phyloP scores from a whole-genome alignment of 92 coral and sea anemone genomes.

The Umimayanthus chanpuru region DNA sequence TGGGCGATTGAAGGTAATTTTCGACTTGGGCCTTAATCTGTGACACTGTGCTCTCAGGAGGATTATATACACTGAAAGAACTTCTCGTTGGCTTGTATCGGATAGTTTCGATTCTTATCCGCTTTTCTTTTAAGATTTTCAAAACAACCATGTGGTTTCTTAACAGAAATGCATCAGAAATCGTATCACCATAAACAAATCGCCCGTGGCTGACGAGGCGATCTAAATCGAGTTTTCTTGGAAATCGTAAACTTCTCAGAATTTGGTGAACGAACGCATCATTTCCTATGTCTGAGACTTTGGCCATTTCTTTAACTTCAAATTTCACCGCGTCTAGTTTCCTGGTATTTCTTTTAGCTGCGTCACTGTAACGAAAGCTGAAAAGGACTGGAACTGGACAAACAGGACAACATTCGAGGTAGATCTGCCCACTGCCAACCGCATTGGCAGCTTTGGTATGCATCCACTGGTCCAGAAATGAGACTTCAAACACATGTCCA shows the following conservation, averaged over 20 bases:
- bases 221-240: not conserved
- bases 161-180: not conserved
- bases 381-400: slow-evolving; percentile 23
- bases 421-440: not conserved
- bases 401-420: slow-evolving; percentile 5
- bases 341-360: not conserved
- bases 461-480: slow-evolving; percentile 73
- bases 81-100: not conserved
- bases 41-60: not conserved
- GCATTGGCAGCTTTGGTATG: not conserved
- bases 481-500: slow-evolving; percentile 64
- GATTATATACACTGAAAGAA: no score
- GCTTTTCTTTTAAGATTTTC: not conserved
- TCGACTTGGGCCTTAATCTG: not conserved
- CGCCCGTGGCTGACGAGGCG: not conserved
- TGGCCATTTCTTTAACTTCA: not conserved
- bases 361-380: slow-evolving; percentile 18
- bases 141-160: not conserved
- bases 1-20: not conserved
- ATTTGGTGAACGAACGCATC: not conserved
- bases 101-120: not conserved
- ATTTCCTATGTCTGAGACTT: not conserved
- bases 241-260: not conserved
- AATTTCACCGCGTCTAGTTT: slow-evolving; percentile 20
- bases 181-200: not conserved